phyloP scores from a whole-genome alignment of 1,140 invertebrate species.

The Mamestra configurata region DNA sequence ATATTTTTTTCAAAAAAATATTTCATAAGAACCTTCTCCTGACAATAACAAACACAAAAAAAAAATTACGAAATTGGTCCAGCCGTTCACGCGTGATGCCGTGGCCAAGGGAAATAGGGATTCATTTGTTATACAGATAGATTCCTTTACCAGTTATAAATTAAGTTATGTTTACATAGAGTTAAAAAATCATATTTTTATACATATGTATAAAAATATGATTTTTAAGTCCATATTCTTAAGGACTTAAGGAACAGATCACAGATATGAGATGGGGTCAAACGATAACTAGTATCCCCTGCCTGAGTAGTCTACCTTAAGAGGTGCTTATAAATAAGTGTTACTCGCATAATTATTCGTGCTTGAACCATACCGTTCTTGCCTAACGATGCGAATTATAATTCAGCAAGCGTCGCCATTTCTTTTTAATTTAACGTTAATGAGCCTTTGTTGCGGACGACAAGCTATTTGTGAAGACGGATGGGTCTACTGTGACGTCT shows the following conservation, averaged over 20 bases:
- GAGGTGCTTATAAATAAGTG: background rate
- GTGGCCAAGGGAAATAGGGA: no score
- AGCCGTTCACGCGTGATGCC: no score
- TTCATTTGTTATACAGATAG: no score
- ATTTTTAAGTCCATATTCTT: background rate
- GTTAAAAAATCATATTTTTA: background rate
- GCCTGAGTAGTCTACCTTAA: background rate
- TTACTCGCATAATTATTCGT: background rate
- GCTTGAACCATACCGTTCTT: background rate
- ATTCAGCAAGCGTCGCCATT: conserved; percentile 33
- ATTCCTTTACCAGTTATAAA: no score
- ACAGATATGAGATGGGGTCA: background rate
- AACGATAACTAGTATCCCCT: background rate
- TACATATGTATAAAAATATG: no score
- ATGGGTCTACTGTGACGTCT: background rate
- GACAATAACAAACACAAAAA: no score
- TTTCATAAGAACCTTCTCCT: no score
- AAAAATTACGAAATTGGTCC: no score
- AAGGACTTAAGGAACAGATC: background rate
- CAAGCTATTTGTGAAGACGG: conserved; percentile 14
- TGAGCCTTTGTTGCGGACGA: conserved; percentile 2
- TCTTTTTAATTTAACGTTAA: conserved; percentile 42
- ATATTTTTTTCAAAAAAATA: no score
- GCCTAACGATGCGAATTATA: conserved; percentile 34
- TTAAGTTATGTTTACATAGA: no score